Evolutionary conservation across 2,797 vertebrate species (phyloP), one percentile per base, ranked within the genome.

Genomic region (Pyrocephalus nanus): DNA sequence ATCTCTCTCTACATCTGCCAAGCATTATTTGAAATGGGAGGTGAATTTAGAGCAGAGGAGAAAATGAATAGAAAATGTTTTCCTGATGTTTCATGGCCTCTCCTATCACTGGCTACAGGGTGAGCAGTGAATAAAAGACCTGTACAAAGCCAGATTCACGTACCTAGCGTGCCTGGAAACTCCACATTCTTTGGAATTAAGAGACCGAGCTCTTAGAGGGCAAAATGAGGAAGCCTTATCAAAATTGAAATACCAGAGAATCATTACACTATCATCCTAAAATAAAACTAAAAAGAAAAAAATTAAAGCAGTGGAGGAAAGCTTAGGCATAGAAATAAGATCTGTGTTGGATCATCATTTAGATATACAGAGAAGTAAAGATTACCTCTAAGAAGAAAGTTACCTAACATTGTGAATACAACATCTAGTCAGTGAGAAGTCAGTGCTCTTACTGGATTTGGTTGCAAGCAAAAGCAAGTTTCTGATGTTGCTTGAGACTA

Each of bases 301-400:
- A 5, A 2, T 2, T 0, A 22, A 6, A 4, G 2, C 3, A 1
- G 15, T 42, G 21, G 5, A 55, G 71, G 8, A 8, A 75, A 8
- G 4, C 3, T 81, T 71, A 40, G 3, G 4, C 6, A 29, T 36
- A 32, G 8, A 30, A 26, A 22, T 71, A n/a, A 4, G 2, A 3
- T 48, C 8, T 65, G 55, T 47, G 7, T 12, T 47, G 7, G 4
- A 48, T 54, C 8, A 38, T 23, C 12, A 23, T 22, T 15, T 27
- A 67, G 22, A 42, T 29, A 40, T 1, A 45, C 36, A 34, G 14
- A 53, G 9, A 62, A 69, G 5, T 34, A 34, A 74, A 51, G 69
- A 22, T 13, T 36, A 47, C 4, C 5, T 55, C 26, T 67, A 61
- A 36, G 19, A 9, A 81, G 62, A 76, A 86, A 51, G 11, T 48